Conservation (phyloP, 1,140 invertebrate species). For the Periplaneta americana region DNA sequence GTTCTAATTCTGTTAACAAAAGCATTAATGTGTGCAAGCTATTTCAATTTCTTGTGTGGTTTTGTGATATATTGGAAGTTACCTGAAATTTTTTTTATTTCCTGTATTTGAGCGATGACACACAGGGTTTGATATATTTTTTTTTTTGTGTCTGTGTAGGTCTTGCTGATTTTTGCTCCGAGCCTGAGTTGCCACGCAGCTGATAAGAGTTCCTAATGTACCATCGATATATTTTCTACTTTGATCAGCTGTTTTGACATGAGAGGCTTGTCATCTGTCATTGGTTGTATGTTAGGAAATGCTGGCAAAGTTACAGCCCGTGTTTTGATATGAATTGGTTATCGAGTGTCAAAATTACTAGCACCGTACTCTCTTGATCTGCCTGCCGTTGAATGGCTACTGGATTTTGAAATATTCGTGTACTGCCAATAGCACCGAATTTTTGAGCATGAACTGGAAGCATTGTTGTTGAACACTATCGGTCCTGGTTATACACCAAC, state of each 20-base stretch:
- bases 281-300: not conserved
- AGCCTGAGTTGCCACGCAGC: not conserved
- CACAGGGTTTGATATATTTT: not conserved
- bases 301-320: not conserved
- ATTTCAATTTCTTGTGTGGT: conserved; percentile 4
- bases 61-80: not conserved
- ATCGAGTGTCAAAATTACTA: not conserved
- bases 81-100: not conserved
- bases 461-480: not conserved
- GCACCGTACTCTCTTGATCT: not conserved
- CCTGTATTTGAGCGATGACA: not conserved
- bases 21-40: not conserved
- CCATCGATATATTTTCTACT: not conserved
- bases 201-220: not conserved
- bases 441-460: not conserved
- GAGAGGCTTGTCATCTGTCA: not conserved
- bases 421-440: not conserved
- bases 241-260: not conserved
- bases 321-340: not conserved
- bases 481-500: not conserved
- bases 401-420: not conserved
- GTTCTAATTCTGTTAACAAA: not conserved
- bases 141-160: not conserved
- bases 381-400: not conserved
- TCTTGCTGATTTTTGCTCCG: not conserved